Base-by-base conservation (phyloP, 2,888 invertebrate species). In the Drosophila prostipennis region DNA sequence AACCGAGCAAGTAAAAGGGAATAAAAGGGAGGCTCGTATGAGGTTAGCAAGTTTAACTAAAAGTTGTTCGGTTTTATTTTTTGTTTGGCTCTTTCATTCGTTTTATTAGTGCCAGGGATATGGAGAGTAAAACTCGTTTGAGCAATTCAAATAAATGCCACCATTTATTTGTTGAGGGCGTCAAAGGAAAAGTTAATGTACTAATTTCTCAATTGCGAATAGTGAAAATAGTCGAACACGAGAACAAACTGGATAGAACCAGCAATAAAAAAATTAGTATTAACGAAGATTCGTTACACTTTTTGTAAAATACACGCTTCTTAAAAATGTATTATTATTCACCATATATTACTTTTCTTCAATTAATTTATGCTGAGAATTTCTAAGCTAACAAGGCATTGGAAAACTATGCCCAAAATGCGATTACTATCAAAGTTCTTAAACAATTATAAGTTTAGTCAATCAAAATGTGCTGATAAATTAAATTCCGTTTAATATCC, bases 141-240 rank as follows among this genome's bases (percentile, higher is more conserved):
- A 78, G 85, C 78, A 81, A 79, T 81, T 84, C 85, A 84, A 81
- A 81, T 81, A 81, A 81, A 81, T 81, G 67, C 78, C 76, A 59
- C 78, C 79, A 79, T 85, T 79, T 84, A 74, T 85, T 81, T 81
- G 82, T 74, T 67, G 52, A 72, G 72, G 82, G 85, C 79, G 76
- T 81, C 80, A 81, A 85, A 85, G 78, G 78, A 57, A 85, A 78
- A 81, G 77, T 89, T 89, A 90, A 88, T 87, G 89, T 78, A 87
- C 89, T 89, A 90, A 90, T 90, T 90, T 89, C 89, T 87, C 90
- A 89, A 90, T 90, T 85, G 87, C 87, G 84, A 78, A 6, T 52
- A 8, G 77, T 74, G 68, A 78, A 80, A 79, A 69, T 76, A 63
- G 36, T 40, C 19, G 26, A 49, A 40, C 26, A 14, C 26, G 32